These are phyloP conservation scores for Hippasteria phrygiana DNA, from an alignment of 53 echinoderm and acorn worm species.

Conservation along the genomic window DNA sequence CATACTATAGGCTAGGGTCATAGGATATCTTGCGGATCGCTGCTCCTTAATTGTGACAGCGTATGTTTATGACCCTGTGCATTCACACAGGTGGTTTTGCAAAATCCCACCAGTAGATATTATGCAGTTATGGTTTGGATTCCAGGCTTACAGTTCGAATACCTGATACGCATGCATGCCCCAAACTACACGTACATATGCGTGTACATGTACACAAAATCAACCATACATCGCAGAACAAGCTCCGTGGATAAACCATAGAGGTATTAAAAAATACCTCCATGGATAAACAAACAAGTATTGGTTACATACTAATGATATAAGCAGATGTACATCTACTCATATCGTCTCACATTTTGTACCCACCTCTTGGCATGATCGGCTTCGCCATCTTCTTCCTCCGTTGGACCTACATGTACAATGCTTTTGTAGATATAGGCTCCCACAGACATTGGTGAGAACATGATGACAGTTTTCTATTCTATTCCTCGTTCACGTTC, in stretches of 20 bases:
- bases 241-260: no score
- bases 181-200: background rate
- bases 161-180: conserved; percentile 2
- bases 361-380: conserved; percentile 24
- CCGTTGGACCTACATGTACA: background rate
- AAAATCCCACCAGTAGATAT: background rate
- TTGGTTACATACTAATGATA: conserved; percentile 16
- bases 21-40: conserved; percentile 17
- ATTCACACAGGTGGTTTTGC: conserved; percentile 37
- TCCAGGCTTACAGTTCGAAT: conserved; percentile 5
- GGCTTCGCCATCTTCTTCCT: background rate
- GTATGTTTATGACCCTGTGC: background rate
- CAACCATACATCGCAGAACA: no score
- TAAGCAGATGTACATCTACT: background rate
- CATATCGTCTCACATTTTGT: background rate
- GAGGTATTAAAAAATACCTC: no score
- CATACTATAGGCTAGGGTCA: conserved; percentile 21
- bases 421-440: conserved; percentile 24
- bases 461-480: conserved; percentile 46
- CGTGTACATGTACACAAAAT: no score
- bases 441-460: conserved; percentile 36
- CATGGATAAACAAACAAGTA: background rate
- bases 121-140: background rate
- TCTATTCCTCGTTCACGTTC: background rate
- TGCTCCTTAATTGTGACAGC: conserved; percentile 21